Base-by-base conservation (phyloP, 2,888 invertebrate genomes). In the Achlya flavicornis region DNA sequence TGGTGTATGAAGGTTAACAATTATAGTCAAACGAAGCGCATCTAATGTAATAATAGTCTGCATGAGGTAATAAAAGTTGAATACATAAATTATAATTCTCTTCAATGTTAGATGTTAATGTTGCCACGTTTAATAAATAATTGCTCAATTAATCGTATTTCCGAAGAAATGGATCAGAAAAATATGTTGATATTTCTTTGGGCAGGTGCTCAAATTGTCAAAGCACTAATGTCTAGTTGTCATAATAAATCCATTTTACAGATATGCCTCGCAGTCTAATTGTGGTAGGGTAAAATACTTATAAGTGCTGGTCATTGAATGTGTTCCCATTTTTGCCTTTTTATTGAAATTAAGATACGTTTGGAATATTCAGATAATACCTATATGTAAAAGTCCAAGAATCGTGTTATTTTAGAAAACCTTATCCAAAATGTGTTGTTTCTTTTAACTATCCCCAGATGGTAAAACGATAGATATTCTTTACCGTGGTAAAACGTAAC, bases 81-180 rank as follows among this genome's bases (percentile, higher is more conserved):
- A 72, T 72, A 72, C 63, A 61, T 66, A 62, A n/a, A 68, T 62
- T 33, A 61, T 63, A 62, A 62, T 70, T 63, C 69, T 58, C 63
- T 57, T 32, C n/a, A 65, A 63, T 69, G 58, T 68, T 69, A 67
- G 70, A 77, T 71, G 69, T 63, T 76, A 72, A 74, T 77, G 66
- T 67, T 43, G 41, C 66, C 61, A 65, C 62, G 65, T 66, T 69
- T 70, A 70, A 64, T 74, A 74, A 74, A 19, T 41, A 53, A 53
- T 70, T 64, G 69, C 65, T 71, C 63, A 66, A 74, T 73, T 76
- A 70, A 68, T 58, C 58, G 53, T 19, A 19, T 53, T 10, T n/a
- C n/a, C 19, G 10, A 53, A 19, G 19, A 53, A 53, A 53, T 53
- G 0, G 10, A 19, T 53, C 8, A 41, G 53, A 5, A 19, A 19